Base-by-base conservation (phyloP, 1,140 invertebrate species). In the Oncopeltus fasciatus region DNA sequence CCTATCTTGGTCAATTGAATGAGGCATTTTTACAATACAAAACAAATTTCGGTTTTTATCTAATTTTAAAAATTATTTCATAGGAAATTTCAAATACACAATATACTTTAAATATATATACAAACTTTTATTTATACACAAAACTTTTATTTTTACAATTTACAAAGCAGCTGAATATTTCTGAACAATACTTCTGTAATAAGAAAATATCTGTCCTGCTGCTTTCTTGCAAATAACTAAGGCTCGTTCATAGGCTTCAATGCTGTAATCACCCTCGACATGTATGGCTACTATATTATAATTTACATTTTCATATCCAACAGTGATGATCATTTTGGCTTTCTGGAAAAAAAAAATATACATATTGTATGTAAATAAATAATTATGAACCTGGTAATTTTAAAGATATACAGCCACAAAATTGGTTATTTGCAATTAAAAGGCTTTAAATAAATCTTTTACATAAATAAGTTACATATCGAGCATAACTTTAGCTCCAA, bases 311-410 rank as follows among this genome's bases (percentile, higher is more conserved):
- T 63, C 62, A 38, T 59, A 63, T 1, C 49, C 62, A 8, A 59
- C 43, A 28, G 56, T 57, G 24, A 63, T 57, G 31, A 57, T 18
- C 9, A 51, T 38, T 59, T 59, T 56, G 1, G 57, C 57, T 28
- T 33, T 31, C 62, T 63, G 62, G 12, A 63, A 63, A 49, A 47
- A 28, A 28, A 46, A 12, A n/a, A n/a, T n/a, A n/a, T n/a, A n/a
- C n/a, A n/a, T n/a, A n/a, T n/a, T n/a, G n/a, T n/a, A n/a, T n/a
- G n/a, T n/a, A n/a, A n/a, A n/a, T n/a, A n/a, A n/a, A n/a, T n/a
- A n/a, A n/a, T n/a, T n/a, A n/a, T n/a, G n/a, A n/a, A n/a, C n/a
- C n/a, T n/a, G n/a, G n/a, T n/a, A n/a, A n/a, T n/a, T n/a, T n/a
- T n/a, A n/a, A n/a, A n/a, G n/a, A n/a, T n/a, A n/a, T n/a, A n/a